These are phyloP conservation scores for Lithodes maja DNA, from an alignment of 2,888 invertebrate species.

Conservation along the genomic window DNA sequence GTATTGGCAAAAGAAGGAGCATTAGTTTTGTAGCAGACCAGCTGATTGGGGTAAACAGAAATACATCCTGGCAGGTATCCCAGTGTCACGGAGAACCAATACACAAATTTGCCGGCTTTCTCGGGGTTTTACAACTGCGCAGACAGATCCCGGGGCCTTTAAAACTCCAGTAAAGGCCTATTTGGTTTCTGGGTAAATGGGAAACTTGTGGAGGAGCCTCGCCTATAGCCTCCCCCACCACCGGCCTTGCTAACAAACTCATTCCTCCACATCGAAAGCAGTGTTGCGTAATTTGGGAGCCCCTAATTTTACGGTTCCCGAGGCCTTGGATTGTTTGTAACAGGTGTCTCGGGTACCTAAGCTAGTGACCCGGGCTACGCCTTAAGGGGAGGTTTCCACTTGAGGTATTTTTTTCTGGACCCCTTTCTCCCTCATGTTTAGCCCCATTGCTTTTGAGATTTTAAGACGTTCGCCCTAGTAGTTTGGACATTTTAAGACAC, in stretches of 20 bases:
- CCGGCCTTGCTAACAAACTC: neutral
- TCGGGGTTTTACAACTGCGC: neutral
- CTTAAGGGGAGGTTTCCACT: no score
- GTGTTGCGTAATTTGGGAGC: neutral
- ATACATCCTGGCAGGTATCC: slow-evolving; percentile 15
- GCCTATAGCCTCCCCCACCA: neutral
- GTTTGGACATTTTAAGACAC: no score
- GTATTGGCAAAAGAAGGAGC: no score
- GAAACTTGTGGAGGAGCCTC: no score
- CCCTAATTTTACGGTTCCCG: neutral
- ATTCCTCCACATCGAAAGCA: neutral
- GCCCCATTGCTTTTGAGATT: no score
- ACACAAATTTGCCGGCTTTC: neutral
- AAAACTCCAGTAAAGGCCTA: no score
- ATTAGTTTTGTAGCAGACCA: neutral
- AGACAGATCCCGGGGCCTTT: neutral
- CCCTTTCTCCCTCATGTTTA: no score
- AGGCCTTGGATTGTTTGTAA: no score
- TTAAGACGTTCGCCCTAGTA: no score
- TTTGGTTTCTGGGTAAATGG: no score
- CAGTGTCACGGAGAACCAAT: neutral
- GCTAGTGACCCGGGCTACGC: neutral
- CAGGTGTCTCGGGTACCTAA: no score
- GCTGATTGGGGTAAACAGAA: slow-evolving; percentile 14
- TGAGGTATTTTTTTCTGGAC: no score